Evolutionary conservation across 2,113 vertebrate genomes (phyloP).

Genomic region (Oxyura jamaicensis): DNA sequence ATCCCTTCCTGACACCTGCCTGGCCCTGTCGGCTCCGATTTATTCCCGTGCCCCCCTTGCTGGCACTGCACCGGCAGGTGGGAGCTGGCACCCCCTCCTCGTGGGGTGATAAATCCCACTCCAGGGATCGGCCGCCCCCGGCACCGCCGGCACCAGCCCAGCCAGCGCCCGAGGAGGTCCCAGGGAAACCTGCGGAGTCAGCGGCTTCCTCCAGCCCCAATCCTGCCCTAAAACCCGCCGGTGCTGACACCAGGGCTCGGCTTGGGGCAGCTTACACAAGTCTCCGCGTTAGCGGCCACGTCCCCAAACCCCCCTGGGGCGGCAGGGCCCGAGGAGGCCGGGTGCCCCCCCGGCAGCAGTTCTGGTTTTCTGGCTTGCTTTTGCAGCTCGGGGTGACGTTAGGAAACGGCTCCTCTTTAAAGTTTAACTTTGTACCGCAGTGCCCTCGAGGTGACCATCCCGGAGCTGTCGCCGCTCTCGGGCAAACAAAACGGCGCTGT

Average conservation of each 20-base stretch:
- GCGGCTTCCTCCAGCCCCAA: constrained; percentile 1
- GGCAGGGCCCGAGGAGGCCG: not conserved
- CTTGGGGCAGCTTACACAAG: not conserved
- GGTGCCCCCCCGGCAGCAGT: not conserved
- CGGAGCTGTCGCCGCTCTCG: not conserved
- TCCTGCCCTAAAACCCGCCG: constrained; percentile 36
- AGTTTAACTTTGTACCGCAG: not conserved
- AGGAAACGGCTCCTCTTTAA: not conserved
- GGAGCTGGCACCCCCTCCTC: not conserved
- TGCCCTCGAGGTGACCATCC: rapidly evolving
- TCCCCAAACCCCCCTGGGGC: not conserved
- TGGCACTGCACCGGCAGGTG: not conserved
- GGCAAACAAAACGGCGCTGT: rapidly evolving
- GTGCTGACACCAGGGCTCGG: not conserved
- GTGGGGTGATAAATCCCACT: not conserved
- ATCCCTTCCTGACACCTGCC: constrained; percentile 52
- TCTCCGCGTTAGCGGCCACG: not conserved
- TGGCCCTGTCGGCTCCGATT: not conserved
- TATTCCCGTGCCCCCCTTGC: not conserved
- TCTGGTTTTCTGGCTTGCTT: not conserved
- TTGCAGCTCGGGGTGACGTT: rapidly evolving
- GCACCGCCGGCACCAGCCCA: not conserved
- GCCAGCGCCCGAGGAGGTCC: not conserved
- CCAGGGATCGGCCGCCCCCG: rapidly evolving
- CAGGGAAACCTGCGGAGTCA: not conserved